These are phyloP conservation scores for Athene cunicularia DNA, from an alignment of 2,113 vertebrate genomes.

Conservation along the genomic window DNA sequence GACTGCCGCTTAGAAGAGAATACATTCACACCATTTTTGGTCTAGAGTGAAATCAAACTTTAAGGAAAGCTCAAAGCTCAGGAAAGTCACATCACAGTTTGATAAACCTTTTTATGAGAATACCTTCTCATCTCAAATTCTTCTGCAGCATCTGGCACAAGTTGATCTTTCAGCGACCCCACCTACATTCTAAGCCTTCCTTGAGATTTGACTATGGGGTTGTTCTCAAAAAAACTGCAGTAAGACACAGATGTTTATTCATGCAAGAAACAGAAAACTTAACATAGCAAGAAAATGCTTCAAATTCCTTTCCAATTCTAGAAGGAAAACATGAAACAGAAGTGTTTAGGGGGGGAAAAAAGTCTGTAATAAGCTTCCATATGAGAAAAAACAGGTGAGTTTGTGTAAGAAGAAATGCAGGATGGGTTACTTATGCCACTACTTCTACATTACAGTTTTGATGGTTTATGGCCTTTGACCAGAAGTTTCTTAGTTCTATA, in stretches of 20 bases:
- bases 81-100: neutral
- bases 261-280: neutral
- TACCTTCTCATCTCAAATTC: neutral
- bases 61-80: neutral
- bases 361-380: neutral
- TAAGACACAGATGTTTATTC: neutral
- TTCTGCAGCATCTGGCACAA: neutral
- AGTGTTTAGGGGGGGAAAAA: no score
- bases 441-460: neutral
- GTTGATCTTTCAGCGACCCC: neutral
- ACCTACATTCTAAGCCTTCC: neutral
- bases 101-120: neutral
- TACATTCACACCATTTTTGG: neutral
- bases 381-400: neutral
- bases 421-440: rapidly evolving
- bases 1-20: neutral
- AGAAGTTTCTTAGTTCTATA: neutral
- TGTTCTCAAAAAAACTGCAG: neutral
- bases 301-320: neutral
- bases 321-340: neutral
- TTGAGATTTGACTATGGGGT: neutral
- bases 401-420: neutral
- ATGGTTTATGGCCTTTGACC: neutral
- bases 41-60: neutral
- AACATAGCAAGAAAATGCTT: neutral